Evolutionary conservation across 2,113 vertebrate species (phyloP).

Genomic region (Propithecus coquereli): DNA sequence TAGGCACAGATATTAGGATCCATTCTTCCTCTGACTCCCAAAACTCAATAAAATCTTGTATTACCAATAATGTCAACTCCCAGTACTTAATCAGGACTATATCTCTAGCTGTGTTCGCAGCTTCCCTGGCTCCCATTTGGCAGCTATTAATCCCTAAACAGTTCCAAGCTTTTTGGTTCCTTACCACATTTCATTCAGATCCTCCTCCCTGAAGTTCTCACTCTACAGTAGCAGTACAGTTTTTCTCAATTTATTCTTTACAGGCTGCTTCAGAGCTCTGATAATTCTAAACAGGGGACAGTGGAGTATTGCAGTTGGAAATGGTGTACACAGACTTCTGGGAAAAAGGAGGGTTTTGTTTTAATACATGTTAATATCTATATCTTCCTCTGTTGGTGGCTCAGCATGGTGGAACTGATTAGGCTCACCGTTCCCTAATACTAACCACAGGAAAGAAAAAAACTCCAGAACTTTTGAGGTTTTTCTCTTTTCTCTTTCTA

Average conservation of each 20-base stretch:
- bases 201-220: constrained; percentile 28
- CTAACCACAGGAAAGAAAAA: not conserved
- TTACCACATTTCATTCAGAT: constrained; percentile 20
- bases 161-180: not conserved
- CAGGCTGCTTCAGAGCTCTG: not conserved
- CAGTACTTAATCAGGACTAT: not conserved
- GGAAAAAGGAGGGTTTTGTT: not conserved
- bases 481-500: not conserved
- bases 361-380: not conserved
- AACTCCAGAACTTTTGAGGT: not conserved
- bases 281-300: not conserved
- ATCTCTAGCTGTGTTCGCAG: constrained; percentile 15
- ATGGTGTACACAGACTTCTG: not conserved
- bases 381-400: not conserved
- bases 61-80: not conserved
- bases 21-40: not conserved
- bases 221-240: constrained; percentile 7
- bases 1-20: not conserved
- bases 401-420: not conserved
- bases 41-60: not conserved
- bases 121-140: not conserved
- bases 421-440: not conserved
- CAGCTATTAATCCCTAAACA: constrained; percentile 33
- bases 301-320: not conserved
- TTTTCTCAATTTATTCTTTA: constrained; percentile 21